Conservation (phyloP, 2,888 invertebrate species). For the Microchrysa polita region DNA sequence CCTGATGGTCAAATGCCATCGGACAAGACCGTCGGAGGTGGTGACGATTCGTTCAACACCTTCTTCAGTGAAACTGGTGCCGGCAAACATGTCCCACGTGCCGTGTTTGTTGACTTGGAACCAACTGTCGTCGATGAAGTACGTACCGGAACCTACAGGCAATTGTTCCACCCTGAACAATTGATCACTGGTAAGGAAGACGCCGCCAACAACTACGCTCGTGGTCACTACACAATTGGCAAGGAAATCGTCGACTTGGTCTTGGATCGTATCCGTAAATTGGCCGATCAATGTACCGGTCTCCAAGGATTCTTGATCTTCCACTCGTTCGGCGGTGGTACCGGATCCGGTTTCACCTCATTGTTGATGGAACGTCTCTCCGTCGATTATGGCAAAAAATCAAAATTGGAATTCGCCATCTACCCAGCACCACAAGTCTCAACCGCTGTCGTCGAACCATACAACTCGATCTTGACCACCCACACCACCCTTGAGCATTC, state of each 20-base stretch:
- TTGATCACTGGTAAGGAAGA: slow-evolving; percentile 97
- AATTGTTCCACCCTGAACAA: slow-evolving; percentile 97
- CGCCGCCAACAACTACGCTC: slow-evolving; percentile 97
- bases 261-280: slow-evolving; percentile 85
- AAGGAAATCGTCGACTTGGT: slow-evolving; percentile 93
- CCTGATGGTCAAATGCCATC: slow-evolving; percentile 95
- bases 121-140: slow-evolving; percentile 97
- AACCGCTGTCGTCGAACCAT: slow-evolving; percentile 94
- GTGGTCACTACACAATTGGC: slow-evolving; percentile 97
- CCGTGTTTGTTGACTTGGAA: slow-evolving; percentile 94
- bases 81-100: slow-evolving; percentile 95
- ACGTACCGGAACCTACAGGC: slow-evolving; percentile 92
- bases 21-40: slow-evolving; percentile 88
- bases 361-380: slow-evolving; percentile 94
- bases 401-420: slow-evolving; percentile 94
- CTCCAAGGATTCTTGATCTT: slow-evolving; percentile 94
- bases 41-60: slow-evolving; percentile 95
- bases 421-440: slow-evolving; percentile 95
- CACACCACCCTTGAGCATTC: slow-evolving; percentile 96
- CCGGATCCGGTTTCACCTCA: slow-evolving; percentile 97
- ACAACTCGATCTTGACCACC: slow-evolving; percentile 96
- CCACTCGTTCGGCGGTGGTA: slow-evolving; percentile 95
- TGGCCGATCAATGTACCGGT: slow-evolving; percentile 92
- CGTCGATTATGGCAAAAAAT: slow-evolving; percentile 96
- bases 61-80: slow-evolving; percentile 93